These are phyloP conservation scores for Oophaga pumilio DNA, from an alignment of 2,113 vertebrate species.

Conservation along the genomic window DNA sequence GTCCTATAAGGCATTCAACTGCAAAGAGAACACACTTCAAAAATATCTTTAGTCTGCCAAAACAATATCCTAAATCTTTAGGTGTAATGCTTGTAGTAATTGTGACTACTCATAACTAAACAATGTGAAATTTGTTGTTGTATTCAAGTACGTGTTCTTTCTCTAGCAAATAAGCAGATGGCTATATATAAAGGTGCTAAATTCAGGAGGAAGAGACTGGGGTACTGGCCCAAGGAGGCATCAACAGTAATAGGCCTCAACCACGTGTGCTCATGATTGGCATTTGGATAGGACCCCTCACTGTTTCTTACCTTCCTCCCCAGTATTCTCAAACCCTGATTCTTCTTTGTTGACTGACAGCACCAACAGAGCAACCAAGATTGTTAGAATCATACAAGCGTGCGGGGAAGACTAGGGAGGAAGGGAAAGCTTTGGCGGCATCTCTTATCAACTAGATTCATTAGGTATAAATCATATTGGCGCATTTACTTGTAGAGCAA, in stretches of 20 bases:
- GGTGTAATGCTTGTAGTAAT: background rate
- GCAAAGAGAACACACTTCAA: no score
- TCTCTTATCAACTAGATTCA: conserved; percentile 1
- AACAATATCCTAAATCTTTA: background rate
- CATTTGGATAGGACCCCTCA: conserved; percentile 6
- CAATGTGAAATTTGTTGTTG: background rate
- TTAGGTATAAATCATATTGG: background rate
- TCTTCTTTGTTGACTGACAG: conserved; percentile 56
- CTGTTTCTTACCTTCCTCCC: conserved; percentile 54
- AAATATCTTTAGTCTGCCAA: no score
- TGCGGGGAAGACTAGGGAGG: conserved; percentile 45
- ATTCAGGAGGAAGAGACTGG: background rate
- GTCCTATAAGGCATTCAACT: no score
- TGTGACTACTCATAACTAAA: background rate
- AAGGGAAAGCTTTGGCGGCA: conserved; percentile 34
- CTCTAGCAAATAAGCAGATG: background rate
- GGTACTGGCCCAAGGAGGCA: background rate
- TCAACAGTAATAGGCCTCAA: background rate
- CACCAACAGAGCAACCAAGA: conserved; percentile 54
- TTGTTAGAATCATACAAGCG: conserved; percentile 43
- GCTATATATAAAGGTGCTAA: background rate
- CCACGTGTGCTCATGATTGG: no score
- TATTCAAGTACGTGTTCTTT: background rate
- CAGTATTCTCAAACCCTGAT: conserved; percentile 51
- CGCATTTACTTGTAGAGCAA: background rate